These are phyloP conservation scores for Noturus placidus DNA, from an alignment of 2,113 vertebrate genomes.

Conservation along the genomic window DNA sequence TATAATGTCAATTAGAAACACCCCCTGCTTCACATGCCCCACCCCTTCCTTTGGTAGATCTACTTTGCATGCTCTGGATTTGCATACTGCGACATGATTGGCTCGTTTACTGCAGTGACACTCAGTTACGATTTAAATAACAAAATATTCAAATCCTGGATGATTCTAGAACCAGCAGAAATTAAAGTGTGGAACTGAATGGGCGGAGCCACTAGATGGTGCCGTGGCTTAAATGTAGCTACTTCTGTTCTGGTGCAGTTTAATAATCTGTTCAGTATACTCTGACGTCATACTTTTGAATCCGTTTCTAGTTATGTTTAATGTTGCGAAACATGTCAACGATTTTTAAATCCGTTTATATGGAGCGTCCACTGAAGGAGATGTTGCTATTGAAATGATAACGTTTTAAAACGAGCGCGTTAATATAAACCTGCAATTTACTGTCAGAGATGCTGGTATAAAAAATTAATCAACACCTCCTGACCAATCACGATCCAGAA, in stretches of 20 bases:
- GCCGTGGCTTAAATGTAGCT: background rate
- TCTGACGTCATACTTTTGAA: no score
- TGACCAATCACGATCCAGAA: background rate
- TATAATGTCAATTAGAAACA: no score
- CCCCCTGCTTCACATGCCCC: background rate
- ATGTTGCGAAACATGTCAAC: no score
- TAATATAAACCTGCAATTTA: background rate
- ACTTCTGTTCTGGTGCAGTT: background rate
- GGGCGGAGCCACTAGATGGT: background rate
- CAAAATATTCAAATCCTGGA: background rate
- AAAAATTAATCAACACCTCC: background rate
- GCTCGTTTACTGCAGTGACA: background rate
- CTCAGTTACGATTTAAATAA: background rate
- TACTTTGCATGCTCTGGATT: background rate
- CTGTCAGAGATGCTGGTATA: background rate
- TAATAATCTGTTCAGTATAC: background rate
- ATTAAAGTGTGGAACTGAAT: background rate
- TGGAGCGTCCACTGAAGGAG: background rate
- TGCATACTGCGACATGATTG: background rate
- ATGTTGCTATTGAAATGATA: background rate
- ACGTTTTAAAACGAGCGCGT: background rate
- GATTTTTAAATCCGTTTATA: background rate
- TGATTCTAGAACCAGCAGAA: background rate
- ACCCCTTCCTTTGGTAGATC: background rate
- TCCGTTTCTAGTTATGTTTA: no score